phyloP scores from a whole-genome alignment of 2,113 vertebrate genomes.

The Ageneiosus marmoratus region DNA sequence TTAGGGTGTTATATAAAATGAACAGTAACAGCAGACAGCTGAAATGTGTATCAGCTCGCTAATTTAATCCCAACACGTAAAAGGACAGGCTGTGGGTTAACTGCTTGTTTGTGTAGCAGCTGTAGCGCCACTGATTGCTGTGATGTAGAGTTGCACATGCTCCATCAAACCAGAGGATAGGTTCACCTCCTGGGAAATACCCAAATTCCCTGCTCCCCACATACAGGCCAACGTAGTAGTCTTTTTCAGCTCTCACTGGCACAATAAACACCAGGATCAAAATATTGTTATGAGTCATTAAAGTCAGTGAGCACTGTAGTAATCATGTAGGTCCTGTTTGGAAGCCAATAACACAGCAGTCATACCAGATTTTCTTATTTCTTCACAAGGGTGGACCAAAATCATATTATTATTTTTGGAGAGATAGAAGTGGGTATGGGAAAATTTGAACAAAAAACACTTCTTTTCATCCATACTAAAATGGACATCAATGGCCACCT shows the following conservation, averaged over 20 bases:
- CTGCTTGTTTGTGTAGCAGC: conserved; percentile 25
- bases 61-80: conserved; percentile 20
- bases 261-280: conserved; percentile 72
- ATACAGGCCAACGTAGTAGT: conserved; percentile 72
- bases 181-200: conserved; percentile 31
- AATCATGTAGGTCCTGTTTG: conserved; percentile 67
- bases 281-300: conserved; percentile 75
- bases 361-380: background rate
- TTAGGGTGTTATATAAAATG: conserved; percentile 24
- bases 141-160: conserved; percentile 17
- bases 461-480: background rate
- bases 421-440: background rate
- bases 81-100: conserved; percentile 24
- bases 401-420: background rate
- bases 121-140: background rate
- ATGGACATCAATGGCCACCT: background rate
- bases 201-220: conserved; percentile 20
- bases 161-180: conserved; percentile 23
- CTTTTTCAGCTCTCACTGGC: conserved; percentile 66
- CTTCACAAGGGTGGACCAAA: background rate
- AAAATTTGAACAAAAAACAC: background rate
- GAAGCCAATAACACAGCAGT: conserved; percentile 37
- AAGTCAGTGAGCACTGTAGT: conserved; percentile 60
- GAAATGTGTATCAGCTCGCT: conserved; percentile 2
- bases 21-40: conserved; percentile 14